These are phyloP conservation scores for Callaeas wilsoni DNA, from an alignment of 2,113 vertebrate species.

Conservation along the genomic window DNA sequence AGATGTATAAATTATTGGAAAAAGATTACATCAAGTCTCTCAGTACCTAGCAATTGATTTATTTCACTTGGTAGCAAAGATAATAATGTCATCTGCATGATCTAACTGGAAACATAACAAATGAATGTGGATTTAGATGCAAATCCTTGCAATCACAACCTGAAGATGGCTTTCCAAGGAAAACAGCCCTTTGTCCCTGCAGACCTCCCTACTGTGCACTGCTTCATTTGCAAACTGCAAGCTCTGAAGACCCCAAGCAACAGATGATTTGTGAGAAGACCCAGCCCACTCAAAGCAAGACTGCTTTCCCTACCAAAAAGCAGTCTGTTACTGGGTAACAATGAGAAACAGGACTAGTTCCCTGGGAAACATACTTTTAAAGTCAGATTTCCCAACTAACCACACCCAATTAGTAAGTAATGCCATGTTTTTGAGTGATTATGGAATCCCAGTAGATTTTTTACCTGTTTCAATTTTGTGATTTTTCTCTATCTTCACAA, in stretches of 20 bases:
- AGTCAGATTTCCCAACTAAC: constrained; percentile 58
- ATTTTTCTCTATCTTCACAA: background rate
- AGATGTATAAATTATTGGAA: background rate
- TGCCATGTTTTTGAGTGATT: background rate
- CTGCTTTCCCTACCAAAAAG: background rate
- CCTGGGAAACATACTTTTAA: constrained; percentile 40
- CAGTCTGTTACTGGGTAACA: background rate
- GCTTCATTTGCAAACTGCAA: background rate
- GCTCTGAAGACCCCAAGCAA: background rate
- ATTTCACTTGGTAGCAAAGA: background rate
- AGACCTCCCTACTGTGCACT: background rate
- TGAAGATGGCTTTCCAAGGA: constrained; percentile 23
- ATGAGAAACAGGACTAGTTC: background rate
- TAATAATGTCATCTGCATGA: background rate
- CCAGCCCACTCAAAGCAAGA: background rate
- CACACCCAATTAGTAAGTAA: constrained; percentile 53
- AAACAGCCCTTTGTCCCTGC: background rate
- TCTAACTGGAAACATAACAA: background rate
- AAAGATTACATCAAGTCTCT: background rate
- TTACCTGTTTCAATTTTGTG: background rate
- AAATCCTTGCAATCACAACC: background rate
- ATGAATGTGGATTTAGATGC: background rate
- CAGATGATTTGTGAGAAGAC: background rate
- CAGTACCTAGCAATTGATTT: background rate
- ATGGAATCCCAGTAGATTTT: background rate